These are phyloP conservation scores for Drosophila neonasuta DNA, from an alignment of 2,888 invertebrate genomes.

Conservation along the genomic window DNA sequence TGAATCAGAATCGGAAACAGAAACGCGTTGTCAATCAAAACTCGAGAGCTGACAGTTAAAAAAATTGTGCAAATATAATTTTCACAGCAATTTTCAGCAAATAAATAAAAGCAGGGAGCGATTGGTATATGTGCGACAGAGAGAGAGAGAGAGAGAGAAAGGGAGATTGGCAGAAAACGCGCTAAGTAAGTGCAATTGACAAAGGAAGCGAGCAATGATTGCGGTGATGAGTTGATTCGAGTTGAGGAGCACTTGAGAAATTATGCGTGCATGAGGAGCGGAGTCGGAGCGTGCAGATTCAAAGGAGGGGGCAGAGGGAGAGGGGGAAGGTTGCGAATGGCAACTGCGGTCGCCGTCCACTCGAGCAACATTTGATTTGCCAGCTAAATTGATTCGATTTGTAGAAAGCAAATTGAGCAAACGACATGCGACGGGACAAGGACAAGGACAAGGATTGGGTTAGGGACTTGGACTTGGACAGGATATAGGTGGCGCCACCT, in stretches of 20 bases:
- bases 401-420: constrained; percentile 24
- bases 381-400: constrained; percentile 50
- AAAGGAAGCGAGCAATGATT: constrained; percentile 71
- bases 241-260: constrained; percentile 63
- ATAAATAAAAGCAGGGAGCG: constrained; percentile 57
- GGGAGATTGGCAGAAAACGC: constrained; percentile 27
- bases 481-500: constrained; percentile 53
- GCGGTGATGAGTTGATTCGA: constrained; percentile 35
- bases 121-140: constrained; percentile 24
- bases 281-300: background rate
- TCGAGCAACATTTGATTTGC: constrained; percentile 54
- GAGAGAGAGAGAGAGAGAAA: background rate
- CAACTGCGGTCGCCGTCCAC: constrained; percentile 39
- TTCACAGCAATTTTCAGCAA: constrained; percentile 65
- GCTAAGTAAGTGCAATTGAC: constrained; percentile 74
- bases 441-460: constrained; percentile 30
- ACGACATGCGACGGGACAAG: constrained; percentile 27
- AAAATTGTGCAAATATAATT: constrained; percentile 77
- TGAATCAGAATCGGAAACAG: constrained; percentile 28
- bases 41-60: constrained; percentile 47
- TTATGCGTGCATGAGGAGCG: constrained; percentile 67
- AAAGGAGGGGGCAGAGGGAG: background rate
- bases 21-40: constrained; percentile 39
- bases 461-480: constrained; percentile 6
- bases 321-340: constrained; percentile 27